Conservation (phyloP, 2,888 invertebrate genomes). For the Lamproptera curius region DNA sequence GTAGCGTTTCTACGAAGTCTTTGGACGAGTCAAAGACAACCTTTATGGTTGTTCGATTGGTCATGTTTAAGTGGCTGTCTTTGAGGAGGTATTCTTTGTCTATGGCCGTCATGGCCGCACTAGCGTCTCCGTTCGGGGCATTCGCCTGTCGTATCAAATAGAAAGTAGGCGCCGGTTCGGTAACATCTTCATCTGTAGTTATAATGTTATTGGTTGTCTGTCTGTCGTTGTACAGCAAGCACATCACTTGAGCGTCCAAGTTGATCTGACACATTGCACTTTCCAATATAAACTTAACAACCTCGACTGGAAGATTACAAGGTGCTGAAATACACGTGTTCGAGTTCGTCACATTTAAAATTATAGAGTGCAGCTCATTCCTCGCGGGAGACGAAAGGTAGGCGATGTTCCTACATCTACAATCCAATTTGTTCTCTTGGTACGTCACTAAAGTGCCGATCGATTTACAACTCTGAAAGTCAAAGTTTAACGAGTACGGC, state of each 20-base stretch:
- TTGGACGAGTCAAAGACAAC: slow-evolving; percentile 65
- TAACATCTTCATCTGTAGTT: slow-evolving; percentile 55
- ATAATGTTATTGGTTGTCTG: slow-evolving; percentile 46
- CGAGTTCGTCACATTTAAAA: slow-evolving; percentile 56
- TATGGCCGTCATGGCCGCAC: slow-evolving; percentile 59
- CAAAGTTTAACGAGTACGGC: slow-evolving; percentile 64
- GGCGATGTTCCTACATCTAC: slow-evolving; percentile 68
- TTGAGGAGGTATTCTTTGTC: slow-evolving; percentile 58
- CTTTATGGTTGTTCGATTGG: slow-evolving; percentile 63
- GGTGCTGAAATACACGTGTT: slow-evolving; percentile 69
- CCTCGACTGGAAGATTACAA: slow-evolving; percentile 63
- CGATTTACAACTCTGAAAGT: slow-evolving; percentile 62
- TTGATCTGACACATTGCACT: slow-evolving; percentile 64
- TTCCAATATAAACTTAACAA: slow-evolving; percentile 56
- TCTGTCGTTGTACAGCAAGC: slow-evolving; percentile 63
- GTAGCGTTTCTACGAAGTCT: slow-evolving; percentile 65
- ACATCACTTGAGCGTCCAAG: slow-evolving; percentile 64
- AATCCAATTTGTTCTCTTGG: slow-evolving; percentile 63
- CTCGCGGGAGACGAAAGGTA: slow-evolving; percentile 48
- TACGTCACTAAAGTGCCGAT: slow-evolving; percentile 53
- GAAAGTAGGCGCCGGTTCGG: slow-evolving; percentile 64
- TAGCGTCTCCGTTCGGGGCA: slow-evolving; percentile 48
- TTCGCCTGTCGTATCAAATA: slow-evolving; percentile 67
- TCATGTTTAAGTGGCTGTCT: slow-evolving; percentile 59
- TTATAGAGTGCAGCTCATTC: slow-evolving; percentile 53